Evolutionary conservation across 2,888 invertebrate genomes (phyloP).

Genomic region (Mycalesis mineus): DNA sequence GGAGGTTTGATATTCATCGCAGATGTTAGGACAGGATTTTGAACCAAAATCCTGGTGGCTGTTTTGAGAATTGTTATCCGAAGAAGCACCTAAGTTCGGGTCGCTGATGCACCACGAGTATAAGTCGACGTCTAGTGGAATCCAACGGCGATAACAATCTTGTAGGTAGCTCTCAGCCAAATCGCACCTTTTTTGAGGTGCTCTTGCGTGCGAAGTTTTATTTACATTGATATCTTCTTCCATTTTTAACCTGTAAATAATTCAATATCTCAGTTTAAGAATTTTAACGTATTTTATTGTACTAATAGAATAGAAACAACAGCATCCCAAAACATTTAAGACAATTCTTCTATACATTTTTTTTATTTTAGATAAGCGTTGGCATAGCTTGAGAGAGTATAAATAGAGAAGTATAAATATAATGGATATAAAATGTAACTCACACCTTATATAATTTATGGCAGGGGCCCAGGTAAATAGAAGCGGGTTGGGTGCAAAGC

Average conservation of each 20-base stretch:
- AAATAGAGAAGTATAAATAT: too few species aligned
- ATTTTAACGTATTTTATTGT: too few species aligned
- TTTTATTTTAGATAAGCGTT: too few species aligned
- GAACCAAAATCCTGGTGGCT: conserved; percentile 43
- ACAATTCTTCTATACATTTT: too few species aligned
- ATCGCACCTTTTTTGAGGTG: conserved; percentile 43
- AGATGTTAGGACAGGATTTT: conserved; percentile 56
- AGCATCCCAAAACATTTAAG: too few species aligned
- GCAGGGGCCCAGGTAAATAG: too few species aligned
- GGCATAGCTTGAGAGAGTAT: too few species aligned
- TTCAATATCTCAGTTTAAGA: too few species aligned
- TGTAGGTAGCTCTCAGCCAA: conserved; percentile 57
- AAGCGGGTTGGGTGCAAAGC: too few species aligned
- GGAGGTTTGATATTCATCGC: conserved; percentile 44
- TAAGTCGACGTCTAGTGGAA: conserved; percentile 46
- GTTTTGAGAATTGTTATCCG: conserved; percentile 38
- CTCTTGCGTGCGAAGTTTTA: conserved; percentile 39
- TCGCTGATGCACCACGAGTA: conserved; percentile 52
- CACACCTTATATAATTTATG: too few species aligned
- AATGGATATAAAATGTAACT: too few species aligned
- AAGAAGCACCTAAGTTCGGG: conserved; percentile 42
- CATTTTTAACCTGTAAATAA: conserved; percentile 46
- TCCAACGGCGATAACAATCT: conserved; percentile 55
- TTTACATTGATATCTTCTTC: conserved; percentile 45
- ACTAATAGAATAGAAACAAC: too few species aligned